Evolutionary conservation across 2,113 vertebrate species (phyloP).

Genomic region (Sinocyclocheilus grahami): DNA sequence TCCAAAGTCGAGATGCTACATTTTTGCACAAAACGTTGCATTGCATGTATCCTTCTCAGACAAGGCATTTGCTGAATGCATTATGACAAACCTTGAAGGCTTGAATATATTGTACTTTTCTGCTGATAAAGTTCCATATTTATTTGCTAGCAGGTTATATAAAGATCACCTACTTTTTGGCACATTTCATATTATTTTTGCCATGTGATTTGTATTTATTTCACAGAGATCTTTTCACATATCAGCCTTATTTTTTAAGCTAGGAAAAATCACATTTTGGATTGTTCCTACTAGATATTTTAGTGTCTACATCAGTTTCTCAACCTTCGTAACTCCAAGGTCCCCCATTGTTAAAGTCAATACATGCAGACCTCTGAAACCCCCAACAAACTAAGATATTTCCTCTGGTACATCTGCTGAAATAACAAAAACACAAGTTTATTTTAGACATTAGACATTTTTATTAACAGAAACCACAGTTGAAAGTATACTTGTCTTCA

Average conservation of each 20-base stretch:
- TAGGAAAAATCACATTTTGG: neutral
- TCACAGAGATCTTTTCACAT: neutral
- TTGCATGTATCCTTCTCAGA: neutral
- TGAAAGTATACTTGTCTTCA: neutral
- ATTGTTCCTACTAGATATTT: neutral
- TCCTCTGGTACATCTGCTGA: neutral
- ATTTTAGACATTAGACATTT: neutral
- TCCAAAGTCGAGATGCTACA: neutral
- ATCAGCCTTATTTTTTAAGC: neutral
- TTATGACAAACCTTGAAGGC: neutral
- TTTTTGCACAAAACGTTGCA: neutral
- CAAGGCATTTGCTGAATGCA: neutral
- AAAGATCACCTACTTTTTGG: neutral
- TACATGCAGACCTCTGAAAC: neutral
- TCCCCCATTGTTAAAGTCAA: neutral
- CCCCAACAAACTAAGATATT: neutral
- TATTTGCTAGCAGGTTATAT: neutral
- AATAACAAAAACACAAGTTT: neutral
- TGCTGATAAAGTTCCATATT: neutral
- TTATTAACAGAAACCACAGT: neutral
- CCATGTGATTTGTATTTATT: neutral
- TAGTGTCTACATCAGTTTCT: neutral
- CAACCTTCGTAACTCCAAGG: neutral
- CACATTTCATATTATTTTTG: neutral
- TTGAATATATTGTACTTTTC: neutral